A percentile compares a stretch with the other conserved stretches of the same genome.
phyloP scores from a whole-genome alignment of 2,113 vertebrate species.

The Catharus minimus region DNA sequence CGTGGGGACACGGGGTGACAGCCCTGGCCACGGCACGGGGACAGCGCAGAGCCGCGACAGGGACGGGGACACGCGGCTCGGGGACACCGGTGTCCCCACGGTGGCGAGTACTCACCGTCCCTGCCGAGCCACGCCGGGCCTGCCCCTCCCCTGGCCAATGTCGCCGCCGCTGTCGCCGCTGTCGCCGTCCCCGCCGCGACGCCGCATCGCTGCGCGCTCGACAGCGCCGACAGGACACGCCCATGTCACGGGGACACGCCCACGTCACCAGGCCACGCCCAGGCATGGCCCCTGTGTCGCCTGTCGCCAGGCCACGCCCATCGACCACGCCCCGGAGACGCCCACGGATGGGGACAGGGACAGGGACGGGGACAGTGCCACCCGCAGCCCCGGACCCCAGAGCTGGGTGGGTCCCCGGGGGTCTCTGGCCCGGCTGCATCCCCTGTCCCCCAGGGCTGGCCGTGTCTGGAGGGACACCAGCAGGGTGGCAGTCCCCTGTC shows the following conservation, averaged over 20 bases:
- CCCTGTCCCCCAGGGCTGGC: not conserved
- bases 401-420: too few relatives aligned
- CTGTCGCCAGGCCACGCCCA: not conserved
- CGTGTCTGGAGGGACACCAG: accelerated
- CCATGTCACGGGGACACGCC: not conserved
- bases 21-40: not conserved
- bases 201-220: not conserved
- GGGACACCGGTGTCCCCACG: not conserved
- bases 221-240: not conserved
- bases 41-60: not conserved
- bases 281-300: too few relatives aligned
- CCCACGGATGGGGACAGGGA: not conserved
- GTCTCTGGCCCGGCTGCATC: not conserved
- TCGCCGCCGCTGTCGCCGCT: not conserved
- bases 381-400: not conserved
- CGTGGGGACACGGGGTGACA: not conserved
- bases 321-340: accelerated
- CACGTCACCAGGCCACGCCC: not conserved
- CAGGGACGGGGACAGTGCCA: not conserved
- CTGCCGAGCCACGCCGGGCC: not conserved
- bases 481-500: not conserved
- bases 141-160: not conserved
- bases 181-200: not conserved
- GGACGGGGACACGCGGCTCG: too few relatives aligned
- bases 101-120: not conserved